phyloP scores from a whole-genome alignment of 2,797 vertebrate genomes.

The Darevskia mixta region DNA sequence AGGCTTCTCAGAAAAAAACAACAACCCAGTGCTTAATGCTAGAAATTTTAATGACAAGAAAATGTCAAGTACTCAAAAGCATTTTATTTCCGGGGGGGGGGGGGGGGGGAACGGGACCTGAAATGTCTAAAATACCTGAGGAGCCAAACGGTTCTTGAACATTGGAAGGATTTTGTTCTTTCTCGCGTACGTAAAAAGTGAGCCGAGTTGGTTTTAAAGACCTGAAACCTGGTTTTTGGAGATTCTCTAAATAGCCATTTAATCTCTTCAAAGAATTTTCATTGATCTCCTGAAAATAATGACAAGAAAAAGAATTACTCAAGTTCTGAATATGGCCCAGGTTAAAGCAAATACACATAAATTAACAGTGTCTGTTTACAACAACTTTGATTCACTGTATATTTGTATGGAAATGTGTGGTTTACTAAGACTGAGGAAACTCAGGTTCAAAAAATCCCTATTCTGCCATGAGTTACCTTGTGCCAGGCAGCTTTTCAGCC shows the following conservation, averaged over 20 bases:
- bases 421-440: neutral
- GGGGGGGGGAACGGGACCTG: neutral
- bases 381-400: neutral
- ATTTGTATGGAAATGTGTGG: neutral
- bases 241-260: slow-evolving; percentile 93
- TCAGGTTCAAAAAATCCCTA: neutral
- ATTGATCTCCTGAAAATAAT: slow-evolving; percentile 89
- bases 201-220: slow-evolving; percentile 88
- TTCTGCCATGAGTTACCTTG: neutral
- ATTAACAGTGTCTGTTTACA: slow-evolving; percentile 5
- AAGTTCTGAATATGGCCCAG: neutral
- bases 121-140: slow-evolving; percentile 77
- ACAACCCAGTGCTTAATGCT: neutral
- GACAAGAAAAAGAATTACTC: neutral
- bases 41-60: neutral
- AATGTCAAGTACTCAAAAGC: neutral
- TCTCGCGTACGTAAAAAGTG: slow-evolving; percentile 93
- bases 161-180: slow-evolving; percentile 77
- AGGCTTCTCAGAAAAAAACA: neutral
- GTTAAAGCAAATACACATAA: slow-evolving; percentile 1
- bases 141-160: slow-evolving; percentile 75
- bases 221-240: slow-evolving; percentile 88
- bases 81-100: neutral
- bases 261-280: slow-evolving; percentile 96
- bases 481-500: neutral